These are phyloP conservation scores for Diachasmimorpha longicaudata DNA, from an alignment of 1,140 invertebrate genomes.

Conservation along the genomic window DNA sequence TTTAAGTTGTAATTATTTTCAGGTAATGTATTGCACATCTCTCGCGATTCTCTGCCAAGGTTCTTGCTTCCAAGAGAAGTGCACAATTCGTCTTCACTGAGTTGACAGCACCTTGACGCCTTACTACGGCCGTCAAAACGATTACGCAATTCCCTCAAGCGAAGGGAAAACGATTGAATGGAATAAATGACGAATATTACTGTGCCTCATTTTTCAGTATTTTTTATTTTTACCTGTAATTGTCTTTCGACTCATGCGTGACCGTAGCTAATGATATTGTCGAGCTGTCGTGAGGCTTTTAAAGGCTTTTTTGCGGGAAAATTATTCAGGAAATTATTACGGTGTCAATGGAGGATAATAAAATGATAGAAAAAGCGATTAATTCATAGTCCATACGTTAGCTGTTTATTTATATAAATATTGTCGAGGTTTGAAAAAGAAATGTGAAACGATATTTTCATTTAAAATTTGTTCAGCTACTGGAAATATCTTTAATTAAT, in stretches of 20 bases:
- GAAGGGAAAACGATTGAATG: background rate
- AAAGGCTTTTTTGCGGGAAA: too few species aligned
- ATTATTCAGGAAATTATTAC: too few species aligned
- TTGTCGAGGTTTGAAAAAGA: too few species aligned
- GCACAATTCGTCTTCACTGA: background rate
- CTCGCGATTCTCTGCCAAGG: background rate
- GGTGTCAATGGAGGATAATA: too few species aligned
- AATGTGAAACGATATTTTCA: too few species aligned
- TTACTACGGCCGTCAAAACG: background rate
- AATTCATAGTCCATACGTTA: too few species aligned
- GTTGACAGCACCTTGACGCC: background rate
- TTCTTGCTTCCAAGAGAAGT: background rate
- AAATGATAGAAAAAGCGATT: too few species aligned
- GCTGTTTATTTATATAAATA: too few species aligned
- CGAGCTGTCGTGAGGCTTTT: too few species aligned
- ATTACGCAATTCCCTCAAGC: background rate
- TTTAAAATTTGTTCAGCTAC: too few species aligned
- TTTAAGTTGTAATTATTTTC: background rate
- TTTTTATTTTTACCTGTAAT: background rate
- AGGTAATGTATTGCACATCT: background rate
- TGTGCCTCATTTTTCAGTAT: background rate
- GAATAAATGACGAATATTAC: background rate
- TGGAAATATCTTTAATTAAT: too few species aligned
- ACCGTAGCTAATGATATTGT: too few species aligned
- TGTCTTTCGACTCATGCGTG: background rate